Percentiles rank a stretch among this genome's conserved stretches.
Evolutionary conservation across 2,888 invertebrate genomes (phyloP).

Genomic region (Eupithecia pulchellata): DNA sequence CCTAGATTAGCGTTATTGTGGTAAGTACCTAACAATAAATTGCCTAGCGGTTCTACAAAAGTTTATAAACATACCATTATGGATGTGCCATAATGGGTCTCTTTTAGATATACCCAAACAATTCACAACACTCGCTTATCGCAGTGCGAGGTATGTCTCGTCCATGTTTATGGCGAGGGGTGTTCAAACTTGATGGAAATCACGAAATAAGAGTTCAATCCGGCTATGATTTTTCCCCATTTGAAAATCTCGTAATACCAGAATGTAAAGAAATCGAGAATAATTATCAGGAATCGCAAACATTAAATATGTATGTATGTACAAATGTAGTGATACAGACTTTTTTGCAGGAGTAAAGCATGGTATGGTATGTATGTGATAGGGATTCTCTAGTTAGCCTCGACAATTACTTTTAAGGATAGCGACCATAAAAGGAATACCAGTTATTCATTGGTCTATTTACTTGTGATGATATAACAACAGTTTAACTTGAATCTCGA

Average conservation of each 20-base stretch:
- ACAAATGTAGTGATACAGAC: too few relatives aligned
- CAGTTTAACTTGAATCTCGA: slow-evolving; percentile 9
- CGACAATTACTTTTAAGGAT: background rate
- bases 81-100: background rate
- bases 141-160: slow-evolving; percentile 1
- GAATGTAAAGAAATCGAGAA: background rate
- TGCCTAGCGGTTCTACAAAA: too few relatives aligned
- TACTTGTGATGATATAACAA: slow-evolving; percentile 22
- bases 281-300: background rate
- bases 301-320: background rate
- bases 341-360: background rate
- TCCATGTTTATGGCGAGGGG: slow-evolving; percentile 1
- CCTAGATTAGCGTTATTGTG: too few relatives aligned
- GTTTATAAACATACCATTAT: background rate
- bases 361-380: background rate
- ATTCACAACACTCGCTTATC: background rate
- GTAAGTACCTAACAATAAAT: too few relatives aligned
- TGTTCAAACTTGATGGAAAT: background rate
- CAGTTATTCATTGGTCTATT: slow-evolving; percentile 16
- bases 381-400: slow-evolving; percentile 15
- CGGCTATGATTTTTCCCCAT: background rate
- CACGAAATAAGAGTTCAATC: background rate
- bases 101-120: background rate
- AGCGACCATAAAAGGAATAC: slow-evolving; percentile 18
- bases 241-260: background rate